Percentiles rank a stretch among this genome's conserved stretches.
phyloP scores from a whole-genome alignment of 2,113 vertebrate genomes.

The Urocolius indicus region DNA sequence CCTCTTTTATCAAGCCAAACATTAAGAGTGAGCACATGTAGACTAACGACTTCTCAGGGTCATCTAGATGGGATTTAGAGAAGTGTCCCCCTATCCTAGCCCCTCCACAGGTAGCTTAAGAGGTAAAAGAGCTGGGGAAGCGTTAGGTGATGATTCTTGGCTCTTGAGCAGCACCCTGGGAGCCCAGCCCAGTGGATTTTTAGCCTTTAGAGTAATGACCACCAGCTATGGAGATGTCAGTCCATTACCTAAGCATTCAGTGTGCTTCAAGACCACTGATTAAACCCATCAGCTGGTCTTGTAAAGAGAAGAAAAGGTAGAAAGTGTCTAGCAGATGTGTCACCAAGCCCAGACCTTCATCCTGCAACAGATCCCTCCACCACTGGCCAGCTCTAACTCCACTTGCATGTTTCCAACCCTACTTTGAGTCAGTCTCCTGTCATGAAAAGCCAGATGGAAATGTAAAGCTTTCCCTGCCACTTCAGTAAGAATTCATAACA shows the following conservation, averaged over 20 bases:
- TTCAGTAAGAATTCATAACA: constrained; percentile 51
- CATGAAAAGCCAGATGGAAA: constrained; percentile 6
- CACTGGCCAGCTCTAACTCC: background rate
- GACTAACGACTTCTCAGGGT: background rate
- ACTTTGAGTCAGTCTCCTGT: background rate
- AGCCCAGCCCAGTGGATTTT: background rate
- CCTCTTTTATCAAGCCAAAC: background rate
- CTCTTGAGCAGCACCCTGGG: background rate
- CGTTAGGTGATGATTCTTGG: background rate
- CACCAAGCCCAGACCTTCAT: background rate
- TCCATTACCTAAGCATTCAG: background rate
- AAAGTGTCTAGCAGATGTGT: background rate
- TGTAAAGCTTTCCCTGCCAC: background rate
- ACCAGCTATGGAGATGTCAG: background rate
- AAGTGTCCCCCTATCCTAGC: background rate
- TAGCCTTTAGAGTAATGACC: background rate
- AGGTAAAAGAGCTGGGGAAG: background rate
- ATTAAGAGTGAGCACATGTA: background rate
- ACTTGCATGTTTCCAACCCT: background rate
- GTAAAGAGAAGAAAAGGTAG: background rate
- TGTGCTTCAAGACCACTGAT: background rate
- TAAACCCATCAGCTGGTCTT: background rate
- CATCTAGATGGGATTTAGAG: background rate
- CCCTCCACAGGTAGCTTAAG: background rate
- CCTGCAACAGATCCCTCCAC: background rate